Evolutionary conservation across 2,888 invertebrate genomes (phyloP), one percentile per base, ranked within the genome.

Genomic region (Trisateles emortualis): DNA sequence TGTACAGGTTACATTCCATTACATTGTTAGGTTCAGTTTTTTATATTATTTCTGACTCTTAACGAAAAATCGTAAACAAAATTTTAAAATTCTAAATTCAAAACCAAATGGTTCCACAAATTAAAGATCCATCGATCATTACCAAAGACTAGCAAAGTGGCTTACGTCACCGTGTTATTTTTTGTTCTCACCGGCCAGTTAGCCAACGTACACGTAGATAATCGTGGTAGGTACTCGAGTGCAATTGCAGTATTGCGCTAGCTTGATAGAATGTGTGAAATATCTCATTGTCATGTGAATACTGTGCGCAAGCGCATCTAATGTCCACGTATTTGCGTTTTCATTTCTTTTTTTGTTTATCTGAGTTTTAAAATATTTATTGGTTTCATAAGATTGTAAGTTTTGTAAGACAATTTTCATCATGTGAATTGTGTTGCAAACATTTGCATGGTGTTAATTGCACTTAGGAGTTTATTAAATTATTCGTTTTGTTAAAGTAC

Each of bases 101-200:
- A 39, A 47, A 30, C 9, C 14, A 26, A 40, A 40, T 14, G 13
- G 9, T 26, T 13, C 13, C 11, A 40, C 40, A 40, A 40, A 52
- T 52, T 48, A 46, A 38, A 19, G 55, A n/a, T 47, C 44, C 48
- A 74, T 69, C 64, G 65, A 72, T 72, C 64, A 72, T 71, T 69
- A 64, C 69, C 58, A 64, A 64, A 66, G 46, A 46, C 30, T 32
- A 33, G 30, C 56, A 56, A 53, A 59, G 49, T 44, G 19, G 9
- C 36, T 72, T 76, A 70, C 65, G 62, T 68, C 59, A 64, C 39
- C 52, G 45, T 51, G 38, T 40, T 49, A 44, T 54, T 64, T 75
- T 71, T 72, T n/a, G n/a, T 77, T 77, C 78, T 70, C 73, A 72
- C 71, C 59, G 58, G 17, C 52, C 46, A 53, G 53, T 62, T 51